Evolutionary conservation across 2,888 invertebrate genomes (phyloP).

Genomic region (Antheraea yamamai): DNA sequence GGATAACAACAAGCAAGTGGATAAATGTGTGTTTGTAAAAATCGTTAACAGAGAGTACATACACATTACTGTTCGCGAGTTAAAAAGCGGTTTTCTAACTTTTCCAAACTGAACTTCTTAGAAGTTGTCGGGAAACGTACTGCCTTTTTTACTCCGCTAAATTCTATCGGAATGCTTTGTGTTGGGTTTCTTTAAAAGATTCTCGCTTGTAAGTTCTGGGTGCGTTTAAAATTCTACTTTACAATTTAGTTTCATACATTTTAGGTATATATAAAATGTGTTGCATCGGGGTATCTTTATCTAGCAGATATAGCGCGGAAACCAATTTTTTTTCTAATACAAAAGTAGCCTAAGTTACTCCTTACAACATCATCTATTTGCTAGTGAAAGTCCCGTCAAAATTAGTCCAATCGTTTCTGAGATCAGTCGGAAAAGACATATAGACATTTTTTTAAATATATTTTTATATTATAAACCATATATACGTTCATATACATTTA

Average conservation of each 20-base stretch:
- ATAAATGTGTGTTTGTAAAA: background rate
- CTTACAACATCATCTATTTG: too few relatives aligned
- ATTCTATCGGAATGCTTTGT: constrained; percentile 19
- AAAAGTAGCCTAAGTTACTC: too few relatives aligned
- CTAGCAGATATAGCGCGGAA: too few relatives aligned
- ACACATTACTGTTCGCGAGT: constrained; percentile 2
- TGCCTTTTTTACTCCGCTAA: constrained; percentile 6
- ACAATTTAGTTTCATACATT: background rate
- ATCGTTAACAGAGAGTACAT: constrained; percentile 3
- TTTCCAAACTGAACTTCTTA: constrained; percentile 30
- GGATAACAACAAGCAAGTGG: background rate
- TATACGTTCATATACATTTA: too few relatives aligned
- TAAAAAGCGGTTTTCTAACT: constrained; percentile 35
- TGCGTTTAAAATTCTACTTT: background rate
- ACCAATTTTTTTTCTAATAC: too few relatives aligned
- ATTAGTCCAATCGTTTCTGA: too few relatives aligned
- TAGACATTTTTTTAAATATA: too few relatives aligned
- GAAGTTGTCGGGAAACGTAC: constrained; percentile 24
- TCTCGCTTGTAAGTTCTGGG: background rate
- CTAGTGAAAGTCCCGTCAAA: too few relatives aligned
- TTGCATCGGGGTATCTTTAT: too few relatives aligned
- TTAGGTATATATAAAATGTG: too few relatives aligned
- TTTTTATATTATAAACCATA: too few relatives aligned
- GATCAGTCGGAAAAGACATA: too few relatives aligned
- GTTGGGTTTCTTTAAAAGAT: constrained; percentile 9